A percentile compares a stretch with the other conserved stretches of the same genome.
phyloP scores from a whole-genome alignment of 2,888 invertebrate species.

The Dryococelus australis region DNA sequence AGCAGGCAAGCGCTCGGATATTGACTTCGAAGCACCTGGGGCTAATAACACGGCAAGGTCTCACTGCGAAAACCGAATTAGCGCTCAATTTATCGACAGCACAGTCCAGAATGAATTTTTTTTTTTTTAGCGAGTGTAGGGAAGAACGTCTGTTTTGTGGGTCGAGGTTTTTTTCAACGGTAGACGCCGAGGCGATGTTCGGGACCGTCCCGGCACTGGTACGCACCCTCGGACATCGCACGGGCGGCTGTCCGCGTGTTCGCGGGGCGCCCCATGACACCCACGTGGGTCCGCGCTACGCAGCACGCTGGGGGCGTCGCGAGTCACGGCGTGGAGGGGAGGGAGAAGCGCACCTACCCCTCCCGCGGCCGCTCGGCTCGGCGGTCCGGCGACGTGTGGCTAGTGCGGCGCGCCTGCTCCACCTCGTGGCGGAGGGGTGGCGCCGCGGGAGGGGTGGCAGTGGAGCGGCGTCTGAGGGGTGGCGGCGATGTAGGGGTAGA shows the following conservation, averaged over 20 bases:
- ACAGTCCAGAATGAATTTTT: too few species aligned
- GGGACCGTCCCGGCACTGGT: neutral
- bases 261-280: neutral
- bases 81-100: too few species aligned
- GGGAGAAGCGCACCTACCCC: neutral
- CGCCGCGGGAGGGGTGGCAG: neutral
- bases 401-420: neutral
- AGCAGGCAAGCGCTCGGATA: neutral
- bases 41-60: neutral
- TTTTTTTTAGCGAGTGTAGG: too few species aligned
- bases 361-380: neutral
- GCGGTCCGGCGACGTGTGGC: neutral
- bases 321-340: neutral
- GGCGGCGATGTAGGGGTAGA: neutral
- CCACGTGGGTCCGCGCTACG: neutral
- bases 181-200: neutral
- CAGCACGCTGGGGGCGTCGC: neutral
- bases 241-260: too few species aligned
- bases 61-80: neutral
- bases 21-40: neutral
- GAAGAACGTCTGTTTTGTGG: too few species aligned
- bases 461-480: neutral
- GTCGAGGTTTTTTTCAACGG: too few species aligned
- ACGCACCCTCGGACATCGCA: too few species aligned
- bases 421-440: neutral